These are phyloP conservation scores for Nannoperca obscura DNA, from an alignment of 2,797 vertebrate species.

Conservation along the genomic window DNA sequence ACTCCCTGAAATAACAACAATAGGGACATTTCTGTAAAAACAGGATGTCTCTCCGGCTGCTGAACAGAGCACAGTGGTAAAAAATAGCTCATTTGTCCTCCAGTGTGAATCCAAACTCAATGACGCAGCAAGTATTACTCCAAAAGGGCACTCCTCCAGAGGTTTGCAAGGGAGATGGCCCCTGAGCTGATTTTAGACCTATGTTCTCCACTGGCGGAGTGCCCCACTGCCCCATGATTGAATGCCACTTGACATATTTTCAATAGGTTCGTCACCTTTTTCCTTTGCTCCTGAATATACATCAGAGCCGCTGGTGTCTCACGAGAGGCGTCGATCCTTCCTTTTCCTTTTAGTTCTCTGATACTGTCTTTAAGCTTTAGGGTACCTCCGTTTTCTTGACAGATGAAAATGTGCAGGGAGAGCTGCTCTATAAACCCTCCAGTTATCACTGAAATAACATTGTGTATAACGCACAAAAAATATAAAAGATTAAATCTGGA, in stretches of 20 bases:
- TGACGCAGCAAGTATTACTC: constrained; percentile 75
- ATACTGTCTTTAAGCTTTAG: constrained; percentile 54
- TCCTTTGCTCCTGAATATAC: constrained; percentile 81
- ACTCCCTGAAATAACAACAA: not conserved
- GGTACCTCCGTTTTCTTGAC: constrained; percentile 53
- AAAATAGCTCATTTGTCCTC: constrained; percentile 36
- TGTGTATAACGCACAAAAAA: constrained; percentile 25
- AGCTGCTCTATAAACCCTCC: constrained; percentile 52
- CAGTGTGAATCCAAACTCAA: constrained; percentile 47
- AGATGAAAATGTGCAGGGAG: constrained; percentile 53
- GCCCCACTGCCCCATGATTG: constrained; percentile 74
- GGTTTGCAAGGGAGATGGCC: constrained; percentile 54
- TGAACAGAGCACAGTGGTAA: not conserved
- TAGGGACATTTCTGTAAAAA: not conserved
- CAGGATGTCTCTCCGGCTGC: not conserved
- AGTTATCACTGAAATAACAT: constrained; percentile 59
- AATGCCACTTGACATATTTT: constrained; percentile 82
- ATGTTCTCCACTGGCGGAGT: constrained; percentile 62
- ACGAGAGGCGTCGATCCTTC: constrained; percentile 59
- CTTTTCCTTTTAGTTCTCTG: constrained; percentile 48
- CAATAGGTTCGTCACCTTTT: constrained; percentile 85
- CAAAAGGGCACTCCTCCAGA: constrained; percentile 71
- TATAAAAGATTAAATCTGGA: constrained; percentile 31
- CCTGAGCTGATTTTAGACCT: constrained; percentile 64
- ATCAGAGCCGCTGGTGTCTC: constrained; percentile 73